Percentiles rank a stretch among this genome's conserved stretches.
phyloP scores from a whole-genome alignment of 2,113 vertebrate species.

The Spizaetus ornatus region DNA sequence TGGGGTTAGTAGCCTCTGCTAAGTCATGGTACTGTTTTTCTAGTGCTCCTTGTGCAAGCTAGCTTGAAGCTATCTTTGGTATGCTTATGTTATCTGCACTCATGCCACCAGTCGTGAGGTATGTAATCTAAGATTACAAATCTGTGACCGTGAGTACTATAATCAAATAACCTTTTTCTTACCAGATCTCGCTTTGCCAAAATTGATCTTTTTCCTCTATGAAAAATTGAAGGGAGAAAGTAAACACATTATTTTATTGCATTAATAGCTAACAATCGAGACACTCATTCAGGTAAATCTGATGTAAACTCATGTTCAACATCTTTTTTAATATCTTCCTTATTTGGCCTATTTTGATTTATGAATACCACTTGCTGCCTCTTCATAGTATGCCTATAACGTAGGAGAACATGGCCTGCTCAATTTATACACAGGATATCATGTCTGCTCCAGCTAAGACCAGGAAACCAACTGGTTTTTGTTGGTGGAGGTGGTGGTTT shows the following conservation, averaged over 20 bases:
- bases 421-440: fast-evolving
- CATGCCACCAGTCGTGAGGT: not conserved
- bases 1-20: not conserved
- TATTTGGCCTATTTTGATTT: not conserved
- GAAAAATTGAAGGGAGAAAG: not conserved
- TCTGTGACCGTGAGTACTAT: not conserved
- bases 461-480: not conserved
- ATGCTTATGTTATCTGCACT: not conserved
- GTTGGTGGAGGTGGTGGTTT: not conserved
- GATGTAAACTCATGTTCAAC: not conserved
- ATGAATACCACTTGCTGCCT: not conserved
- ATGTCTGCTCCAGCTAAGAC: not conserved
- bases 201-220: not conserved
- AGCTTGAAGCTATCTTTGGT: not conserved
- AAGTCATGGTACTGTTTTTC: not conserved
- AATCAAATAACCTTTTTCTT: not conserved
- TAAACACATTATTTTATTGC: not conserved
- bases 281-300: not conserved
- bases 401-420: not conserved
- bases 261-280: not conserved
- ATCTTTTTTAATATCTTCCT: not conserved
- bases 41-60: not conserved
- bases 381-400: not conserved
- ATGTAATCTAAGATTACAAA: not conserved
- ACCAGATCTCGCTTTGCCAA: not conserved